These are phyloP conservation scores for Steinernema hermaphroditum DNA, from an alignment of 2,888 invertebrate species.

Conservation along the genomic window DNA sequence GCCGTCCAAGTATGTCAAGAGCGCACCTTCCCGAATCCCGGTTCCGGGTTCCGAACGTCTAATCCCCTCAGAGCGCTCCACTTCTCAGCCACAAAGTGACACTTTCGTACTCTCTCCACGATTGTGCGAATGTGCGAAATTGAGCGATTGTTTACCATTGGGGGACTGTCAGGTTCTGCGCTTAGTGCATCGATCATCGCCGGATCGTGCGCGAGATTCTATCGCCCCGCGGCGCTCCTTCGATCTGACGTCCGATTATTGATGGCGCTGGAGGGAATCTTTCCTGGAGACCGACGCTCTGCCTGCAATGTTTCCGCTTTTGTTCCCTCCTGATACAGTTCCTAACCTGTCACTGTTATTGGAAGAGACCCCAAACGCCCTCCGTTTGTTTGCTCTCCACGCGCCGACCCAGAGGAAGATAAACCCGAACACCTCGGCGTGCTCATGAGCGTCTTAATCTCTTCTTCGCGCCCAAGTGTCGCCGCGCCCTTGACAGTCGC, in stretches of 20 bases:
- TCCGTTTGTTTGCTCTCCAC: background rate
- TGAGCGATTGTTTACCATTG: background rate
- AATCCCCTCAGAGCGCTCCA: no score
- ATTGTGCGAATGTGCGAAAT: slow-evolving; percentile 4
- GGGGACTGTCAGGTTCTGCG: background rate
- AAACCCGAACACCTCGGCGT: background rate
- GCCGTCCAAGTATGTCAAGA: no score
- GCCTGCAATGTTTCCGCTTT: no score
- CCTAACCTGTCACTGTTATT: no score
- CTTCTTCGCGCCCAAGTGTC: background rate
- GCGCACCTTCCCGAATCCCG: no score
- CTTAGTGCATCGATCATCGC: background rate
- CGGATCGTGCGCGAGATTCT: background rate
- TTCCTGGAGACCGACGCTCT: no score
- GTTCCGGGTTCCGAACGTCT: no score
- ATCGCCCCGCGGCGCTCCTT: background rate
- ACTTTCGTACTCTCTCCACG: background rate
- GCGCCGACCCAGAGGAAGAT: background rate
- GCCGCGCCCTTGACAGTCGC: background rate
- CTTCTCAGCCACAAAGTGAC: no score
- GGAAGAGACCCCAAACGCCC: background rate
- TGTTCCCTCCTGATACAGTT: no score
- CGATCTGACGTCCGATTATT: background rate
- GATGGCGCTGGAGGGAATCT: background rate
- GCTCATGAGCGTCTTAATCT: slow-evolving; percentile 20